Evolutionary conservation across 2,797 vertebrate species (phyloP), one percentile per base, ranked within the genome.

Genomic region (Lycodopsis pacificus): DNA sequence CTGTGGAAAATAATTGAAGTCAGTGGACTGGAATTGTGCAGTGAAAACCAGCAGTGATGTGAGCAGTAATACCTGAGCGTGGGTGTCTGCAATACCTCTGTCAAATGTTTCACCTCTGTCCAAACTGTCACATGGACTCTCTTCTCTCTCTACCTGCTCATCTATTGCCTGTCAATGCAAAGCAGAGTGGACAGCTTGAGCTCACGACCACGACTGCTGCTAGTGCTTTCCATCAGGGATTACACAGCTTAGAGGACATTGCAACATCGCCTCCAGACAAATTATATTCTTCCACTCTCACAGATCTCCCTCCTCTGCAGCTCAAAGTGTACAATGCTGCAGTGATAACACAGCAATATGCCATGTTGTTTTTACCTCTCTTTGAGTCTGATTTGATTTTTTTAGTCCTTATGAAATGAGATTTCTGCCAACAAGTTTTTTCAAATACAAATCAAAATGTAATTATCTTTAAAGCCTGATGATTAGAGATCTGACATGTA

Each of bases 51-150:
- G 42, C 22, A 5, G 25, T 7, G 6, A 40, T 8, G 22, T 65
- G 57, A 66, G 27, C 10, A 0, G 11, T 2, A 3, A 20, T 96
- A 98, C 98, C 96, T 98, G 95, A 65, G 91, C 82, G 76, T 96
- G 96, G 9, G 95, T 95, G 81, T 95, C 96, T 36, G 27, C 70
- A 48, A 42, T 68, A 79, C 71, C 65, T 62, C 63, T 42, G 80
- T 93, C 93, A 56, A 56, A 48, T 44, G 38, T 38, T 12, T 44
- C 70, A 79, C 71, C 65, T 62, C 53, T 22, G 80, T 93, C 93
- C 59, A 59, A 48, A 19, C 36, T 34, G 46, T 85, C 82, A 22
- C 77, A 82, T 17, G 77, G 83, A 71, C 81, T 91, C 20, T n/a
- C 34, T 4, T 95, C 93, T 84, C 94, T 95, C 78, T 97, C 96